Base-by-base conservation (phyloP, 2,797 vertebrate genomes). In the Spinus pinus region DNA sequence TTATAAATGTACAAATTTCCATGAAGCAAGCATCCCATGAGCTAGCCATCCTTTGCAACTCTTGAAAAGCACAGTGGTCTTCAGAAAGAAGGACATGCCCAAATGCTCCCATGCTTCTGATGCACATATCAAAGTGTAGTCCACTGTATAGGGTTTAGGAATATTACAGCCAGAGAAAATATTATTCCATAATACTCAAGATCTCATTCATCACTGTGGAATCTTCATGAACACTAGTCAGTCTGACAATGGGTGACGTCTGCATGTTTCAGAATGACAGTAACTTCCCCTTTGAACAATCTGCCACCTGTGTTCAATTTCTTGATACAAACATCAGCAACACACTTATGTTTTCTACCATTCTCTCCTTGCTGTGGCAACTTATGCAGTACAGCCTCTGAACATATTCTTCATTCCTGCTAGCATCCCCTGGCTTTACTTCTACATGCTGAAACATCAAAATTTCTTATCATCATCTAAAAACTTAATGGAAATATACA, bases 11-110 rank as follows among this genome's bases (percentile, higher is more conserved):
- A 47, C 24, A 67, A 84, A 66, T 71, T 66, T 39, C 11, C 41
- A 2, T 7, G 7, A 15, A 31, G 31, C 73, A 30, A 73, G 10
- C 9, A 37, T 46, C 14, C 19, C 31, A 39, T 69, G 66, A 57
- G 25, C 2, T 18, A 23, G 2, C 4, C 0, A 0, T 10, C 4
- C 8, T 46, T 58, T 66, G 19, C 31, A 66, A 47, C 3, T 25
- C 7, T n/a, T 78, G 22, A 42, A 84, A 79, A 77, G 18, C 7
- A 35, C 25, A 65, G 7, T 14, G 18, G 8, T 78, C 61, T 81
- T 73, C 20, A 31, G 50, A 46, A 77, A 42, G 9, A 77, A 86
- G 16, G 16, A 10, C 8, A 14, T 35, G 9, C 16, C 39, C 41
- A 89, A 53, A 87, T 51, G 9, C 69, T 80, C 54, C 28, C 60